phyloP scores from a whole-genome alignment of 2,113 vertebrate genomes.

The Micronycteris hirsuta region DNA sequence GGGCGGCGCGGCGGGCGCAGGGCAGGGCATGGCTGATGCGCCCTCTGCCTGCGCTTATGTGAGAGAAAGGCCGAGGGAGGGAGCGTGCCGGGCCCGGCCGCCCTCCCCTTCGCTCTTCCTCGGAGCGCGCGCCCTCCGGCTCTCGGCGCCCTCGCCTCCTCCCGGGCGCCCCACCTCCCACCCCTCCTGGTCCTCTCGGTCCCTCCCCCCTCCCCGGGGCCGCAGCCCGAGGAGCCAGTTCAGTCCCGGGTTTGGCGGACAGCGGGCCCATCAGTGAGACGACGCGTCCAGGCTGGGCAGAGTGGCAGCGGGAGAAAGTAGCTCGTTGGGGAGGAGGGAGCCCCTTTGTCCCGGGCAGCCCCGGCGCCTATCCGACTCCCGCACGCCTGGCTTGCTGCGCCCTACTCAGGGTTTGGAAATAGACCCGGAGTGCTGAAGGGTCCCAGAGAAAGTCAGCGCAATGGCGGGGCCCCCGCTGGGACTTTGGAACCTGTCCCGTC shows the following conservation, averaged over 20 bases:
- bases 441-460: neutral
- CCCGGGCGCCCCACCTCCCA: neutral
- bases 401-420: neutral
- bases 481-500: neutral
- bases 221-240: neutral
- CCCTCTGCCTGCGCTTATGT: conserved; percentile 80
- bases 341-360: neutral
- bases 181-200: neutral
- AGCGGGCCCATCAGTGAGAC: neutral
- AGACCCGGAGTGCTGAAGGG: neutral
- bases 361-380: rapidly evolving
- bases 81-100: conserved; percentile 53
- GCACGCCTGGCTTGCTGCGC: neutral
- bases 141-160: neutral
- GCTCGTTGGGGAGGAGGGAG: neutral
- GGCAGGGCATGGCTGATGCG: conserved; percentile 80
- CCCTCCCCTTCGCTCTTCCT: conserved; percentile 33
- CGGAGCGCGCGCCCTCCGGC: neutral
- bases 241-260: neutral
- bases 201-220: neutral
- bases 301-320: neutral
- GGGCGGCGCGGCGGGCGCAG: conserved; percentile 65
- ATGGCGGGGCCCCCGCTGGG: neutral
- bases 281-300: neutral
- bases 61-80: conserved; percentile 67